A percentile compares a stretch with the other conserved stretches of the same genome.
These are phyloP conservation scores for Mico argentatus DNA, from an alignment of 2,797 vertebrate genomes.

Conservation along the genomic window DNA sequence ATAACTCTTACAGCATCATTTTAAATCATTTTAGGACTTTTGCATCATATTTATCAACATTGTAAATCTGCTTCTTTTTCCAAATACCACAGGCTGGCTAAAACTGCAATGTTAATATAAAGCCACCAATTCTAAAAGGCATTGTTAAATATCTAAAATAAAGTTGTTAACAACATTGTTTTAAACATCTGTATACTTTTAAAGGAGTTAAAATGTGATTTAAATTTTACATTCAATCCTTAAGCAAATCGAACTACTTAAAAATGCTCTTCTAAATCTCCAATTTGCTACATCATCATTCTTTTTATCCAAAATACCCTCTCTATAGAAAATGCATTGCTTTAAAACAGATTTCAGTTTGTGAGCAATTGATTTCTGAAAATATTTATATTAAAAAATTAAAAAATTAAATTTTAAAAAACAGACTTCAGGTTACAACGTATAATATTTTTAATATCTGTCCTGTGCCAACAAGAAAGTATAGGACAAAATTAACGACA, in stretches of 20 bases:
- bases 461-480: constrained; percentile 3
- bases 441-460: constrained; percentile 15
- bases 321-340: neutral
- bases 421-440: neutral
- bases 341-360: neutral
- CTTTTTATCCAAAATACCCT: neutral
- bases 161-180: neutral
- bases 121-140: neutral
- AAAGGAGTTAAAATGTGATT: neutral
- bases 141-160: constrained; percentile 35
- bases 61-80: neutral
- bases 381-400: neutral
- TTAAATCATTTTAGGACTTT: neutral
- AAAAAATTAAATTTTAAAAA: neutral
- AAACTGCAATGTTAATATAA: constrained; percentile 14
- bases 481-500: neutral
- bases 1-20: constrained; percentile 6
- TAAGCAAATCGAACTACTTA: neutral
- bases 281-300: neutral
- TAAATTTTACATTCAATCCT: neutral
- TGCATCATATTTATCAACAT: neutral
- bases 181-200: neutral
- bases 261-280: neutral
- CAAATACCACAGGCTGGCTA: neutral
- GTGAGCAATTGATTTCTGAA: neutral